These are phyloP conservation scores for Watsonalla binaria DNA, from an alignment of 2,888 invertebrate species.

Conservation along the genomic window DNA sequence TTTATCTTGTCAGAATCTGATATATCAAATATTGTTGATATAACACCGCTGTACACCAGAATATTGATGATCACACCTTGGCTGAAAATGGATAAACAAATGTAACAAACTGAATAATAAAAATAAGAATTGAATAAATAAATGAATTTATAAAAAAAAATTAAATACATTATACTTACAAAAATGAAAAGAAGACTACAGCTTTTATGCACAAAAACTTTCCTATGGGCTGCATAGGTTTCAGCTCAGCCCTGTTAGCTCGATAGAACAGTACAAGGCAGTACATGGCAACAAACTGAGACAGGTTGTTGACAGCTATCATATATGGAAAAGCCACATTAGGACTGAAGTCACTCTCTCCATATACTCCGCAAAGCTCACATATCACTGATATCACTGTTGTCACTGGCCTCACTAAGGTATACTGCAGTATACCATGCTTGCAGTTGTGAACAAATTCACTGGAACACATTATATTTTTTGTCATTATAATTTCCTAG, in stretches of 20 bases:
- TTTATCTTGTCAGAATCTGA: slow-evolving; percentile 82
- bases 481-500: background rate
- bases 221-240: slow-evolving; percentile 95
- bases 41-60: slow-evolving; percentile 89
- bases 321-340: slow-evolving; percentile 94
- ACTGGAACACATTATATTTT: slow-evolving; percentile 63
- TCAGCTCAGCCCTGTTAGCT: slow-evolving; percentile 91
- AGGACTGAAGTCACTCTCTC: slow-evolving; percentile 93
- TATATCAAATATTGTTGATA: slow-evolving; percentile 86
- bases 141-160: no score
- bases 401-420: slow-evolving; percentile 92
- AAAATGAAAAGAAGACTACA: slow-evolving; percentile 98
- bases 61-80: slow-evolving; percentile 94
- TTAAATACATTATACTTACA: slow-evolving; percentile 84
- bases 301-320: slow-evolving; percentile 92
- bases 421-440: slow-evolving; percentile 97
- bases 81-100: slow-evolving; percentile 69
- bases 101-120: background rate
- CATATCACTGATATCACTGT: slow-evolving; percentile 94
- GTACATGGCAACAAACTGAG: slow-evolving; percentile 98
- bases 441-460: slow-evolving; percentile 97
- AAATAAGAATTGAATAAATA: slow-evolving; percentile 1
- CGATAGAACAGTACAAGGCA: slow-evolving; percentile 95
- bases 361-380: slow-evolving; percentile 90
- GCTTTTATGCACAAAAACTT: slow-evolving; percentile 98